These are phyloP conservation scores for Petrolisthes cinctipes DNA, from an alignment of 2,888 invertebrate genomes.

Conservation along the genomic window DNA sequence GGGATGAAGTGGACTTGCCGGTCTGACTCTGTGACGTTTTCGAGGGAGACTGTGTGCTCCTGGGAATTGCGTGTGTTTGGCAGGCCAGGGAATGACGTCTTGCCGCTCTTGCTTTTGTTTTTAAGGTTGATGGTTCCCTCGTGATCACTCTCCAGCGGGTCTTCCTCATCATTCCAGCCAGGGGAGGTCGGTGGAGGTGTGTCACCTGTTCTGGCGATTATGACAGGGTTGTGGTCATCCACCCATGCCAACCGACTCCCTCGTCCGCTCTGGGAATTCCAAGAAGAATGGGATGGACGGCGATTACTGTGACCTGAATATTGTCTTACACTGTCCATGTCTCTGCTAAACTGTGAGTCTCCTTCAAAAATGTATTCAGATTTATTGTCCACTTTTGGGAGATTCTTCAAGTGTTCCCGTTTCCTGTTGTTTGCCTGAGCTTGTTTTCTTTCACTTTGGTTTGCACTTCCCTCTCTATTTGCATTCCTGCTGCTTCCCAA, in stretches of 20 bases:
- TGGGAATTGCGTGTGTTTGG: background rate
- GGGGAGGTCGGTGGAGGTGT: slow-evolving; percentile 19
- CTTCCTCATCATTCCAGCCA: slow-evolving; percentile 34
- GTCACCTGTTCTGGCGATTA: slow-evolving; percentile 23
- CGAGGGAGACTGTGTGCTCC: slow-evolving; percentile 12
- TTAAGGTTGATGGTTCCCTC: slow-evolving; percentile 21
- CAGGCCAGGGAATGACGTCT: slow-evolving; percentile 12
- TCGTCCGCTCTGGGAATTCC: slow-evolving; percentile 52
- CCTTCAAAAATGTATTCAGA: slow-evolving; percentile 42
- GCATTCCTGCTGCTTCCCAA: background rate
- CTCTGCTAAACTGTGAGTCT: background rate
- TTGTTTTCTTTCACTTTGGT: background rate
- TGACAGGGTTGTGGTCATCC: slow-evolving; percentile 20
- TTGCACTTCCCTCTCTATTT: background rate
- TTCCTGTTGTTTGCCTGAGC: background rate
- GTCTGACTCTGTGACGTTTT: background rate
- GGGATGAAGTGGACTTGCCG: slow-evolving; percentile 37
- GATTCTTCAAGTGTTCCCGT: slow-evolving; percentile 28
- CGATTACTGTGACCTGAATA: background rate
- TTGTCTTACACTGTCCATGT: background rate
- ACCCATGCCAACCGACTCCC: slow-evolving; percentile 63
- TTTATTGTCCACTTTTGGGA: slow-evolving; percentile 34
- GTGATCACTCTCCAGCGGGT: slow-evolving; percentile 7
- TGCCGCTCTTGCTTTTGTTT: background rate
- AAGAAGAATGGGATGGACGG: slow-evolving; percentile 36